A percentile compares a stretch with the other conserved stretches of the same genome.
These are phyloP conservation scores for Gymnoscopelus microlampas DNA, from an alignment of 2,797 vertebrate genomes.

Conservation along the genomic window DNA sequence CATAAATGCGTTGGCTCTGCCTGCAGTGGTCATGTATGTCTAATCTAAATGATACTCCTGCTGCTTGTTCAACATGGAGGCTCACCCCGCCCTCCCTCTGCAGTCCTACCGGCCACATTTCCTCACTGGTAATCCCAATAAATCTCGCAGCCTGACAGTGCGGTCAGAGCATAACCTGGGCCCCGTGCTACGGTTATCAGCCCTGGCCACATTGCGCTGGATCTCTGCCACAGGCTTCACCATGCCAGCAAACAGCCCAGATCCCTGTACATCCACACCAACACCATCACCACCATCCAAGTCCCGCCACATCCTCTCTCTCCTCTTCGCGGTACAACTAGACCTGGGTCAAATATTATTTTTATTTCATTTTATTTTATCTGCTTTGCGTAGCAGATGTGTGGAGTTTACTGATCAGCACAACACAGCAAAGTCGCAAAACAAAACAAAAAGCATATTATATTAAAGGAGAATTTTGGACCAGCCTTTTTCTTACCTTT, in stretches of 20 bases:
- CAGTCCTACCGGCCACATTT: slow-evolving; percentile 56
- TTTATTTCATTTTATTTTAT: not conserved
- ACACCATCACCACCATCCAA: slow-evolving; percentile 1
- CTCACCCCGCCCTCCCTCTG: slow-evolving; percentile 46
- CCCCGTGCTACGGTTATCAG: slow-evolving; percentile 69
- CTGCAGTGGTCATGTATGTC: slow-evolving; percentile 77
- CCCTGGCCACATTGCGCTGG: slow-evolving; percentile 70
- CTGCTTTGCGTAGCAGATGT: no score
- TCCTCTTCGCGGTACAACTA: not conserved
- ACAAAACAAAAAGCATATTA: no score
- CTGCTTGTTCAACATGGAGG: slow-evolving; percentile 72
- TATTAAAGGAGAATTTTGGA: no score
- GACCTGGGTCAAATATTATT: slow-evolving; percentile 5
- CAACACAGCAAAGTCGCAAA: no score
- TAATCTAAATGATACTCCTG: slow-evolving; percentile 78
- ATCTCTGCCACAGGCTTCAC: slow-evolving; percentile 56
- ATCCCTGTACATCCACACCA: slow-evolving; percentile 32
- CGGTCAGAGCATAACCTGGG: slow-evolving; percentile 63
- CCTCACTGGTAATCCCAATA: slow-evolving; percentile 72
- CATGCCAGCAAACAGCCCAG: slow-evolving; percentile 43
- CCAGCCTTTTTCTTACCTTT: no score
- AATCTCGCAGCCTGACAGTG: slow-evolving; percentile 69
- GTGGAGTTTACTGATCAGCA: no score
- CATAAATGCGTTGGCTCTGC: slow-evolving; percentile 69
- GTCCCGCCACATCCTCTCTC: slow-evolving; percentile 6